Evolutionary conservation across 1,140 invertebrate genomes (phyloP).

Genomic region (Bombus pyrosoma): DNA sequence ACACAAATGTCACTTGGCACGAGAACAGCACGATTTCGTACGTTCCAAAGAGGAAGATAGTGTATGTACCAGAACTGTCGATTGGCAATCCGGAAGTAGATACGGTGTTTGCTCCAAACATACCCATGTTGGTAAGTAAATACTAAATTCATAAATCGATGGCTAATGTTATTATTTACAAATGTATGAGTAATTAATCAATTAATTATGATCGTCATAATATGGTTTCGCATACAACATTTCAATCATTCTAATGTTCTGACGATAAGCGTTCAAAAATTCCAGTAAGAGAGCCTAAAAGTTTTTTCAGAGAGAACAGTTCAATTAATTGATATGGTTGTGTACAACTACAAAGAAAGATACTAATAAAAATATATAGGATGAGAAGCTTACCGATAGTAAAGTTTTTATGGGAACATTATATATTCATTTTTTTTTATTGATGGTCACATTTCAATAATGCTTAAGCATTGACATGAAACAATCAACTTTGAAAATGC

Average conservation of each 20-base stretch:
- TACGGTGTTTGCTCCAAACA: conserved; percentile 88
- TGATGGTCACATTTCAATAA: not conserved
- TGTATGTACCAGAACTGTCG: conserved; percentile 88
- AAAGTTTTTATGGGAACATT: no score
- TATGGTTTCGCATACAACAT: not conserved
- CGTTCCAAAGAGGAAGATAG: conserved; percentile 85
- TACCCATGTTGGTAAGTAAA: conserved; percentile 88
- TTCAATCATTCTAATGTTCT: not conserved
- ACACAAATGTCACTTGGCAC: conserved; percentile 87
- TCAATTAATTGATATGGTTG: not conserved
- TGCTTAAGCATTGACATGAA: not conserved
- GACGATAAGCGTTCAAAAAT: not conserved
- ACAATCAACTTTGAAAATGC: not conserved
- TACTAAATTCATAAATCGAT: conserved; percentile 12
- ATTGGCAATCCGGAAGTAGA: conserved; percentile 86
- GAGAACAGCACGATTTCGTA: conserved; percentile 91
- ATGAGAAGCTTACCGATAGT: no score
- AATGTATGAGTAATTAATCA: not conserved
- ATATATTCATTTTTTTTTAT: not conserved
- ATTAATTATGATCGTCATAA: not conserved
- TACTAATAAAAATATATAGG: no score
- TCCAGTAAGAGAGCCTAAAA: not conserved
- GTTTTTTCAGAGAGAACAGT: not conserved
- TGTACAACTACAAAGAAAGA: not conserved
- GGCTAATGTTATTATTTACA: not conserved